Conservation (phyloP, 2,113 vertebrate species). For the Serilophus lunatus region DNA sequence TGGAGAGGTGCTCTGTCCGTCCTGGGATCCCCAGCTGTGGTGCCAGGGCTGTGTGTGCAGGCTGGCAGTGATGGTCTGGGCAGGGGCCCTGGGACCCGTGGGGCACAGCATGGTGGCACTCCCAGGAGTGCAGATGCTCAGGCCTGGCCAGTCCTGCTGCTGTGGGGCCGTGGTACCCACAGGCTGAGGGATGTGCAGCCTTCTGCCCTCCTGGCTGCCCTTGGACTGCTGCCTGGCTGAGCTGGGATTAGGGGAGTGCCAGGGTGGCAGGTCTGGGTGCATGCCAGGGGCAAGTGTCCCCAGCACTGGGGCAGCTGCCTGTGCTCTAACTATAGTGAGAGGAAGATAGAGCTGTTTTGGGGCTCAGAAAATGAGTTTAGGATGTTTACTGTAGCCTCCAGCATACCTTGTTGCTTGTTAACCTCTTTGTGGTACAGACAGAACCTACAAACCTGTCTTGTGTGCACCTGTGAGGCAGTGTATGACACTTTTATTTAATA, state of each 20-base stretch:
- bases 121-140: not conserved
- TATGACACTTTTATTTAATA: not conserved
- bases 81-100: too few species aligned
- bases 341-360: not conserved
- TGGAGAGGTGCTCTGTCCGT: not conserved
- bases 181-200: not conserved
- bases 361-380: not conserved
- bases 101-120: fast-evolving
- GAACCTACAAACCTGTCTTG: not conserved
- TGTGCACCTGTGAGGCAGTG: not conserved
- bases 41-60: not conserved
- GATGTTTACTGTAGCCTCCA: not conserved
- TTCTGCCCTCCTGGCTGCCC: not conserved
- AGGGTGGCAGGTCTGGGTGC: not conserved
- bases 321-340: not conserved
- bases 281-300: not conserved
- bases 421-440: not conserved
- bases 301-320: fast-evolving
- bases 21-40: not conserved
- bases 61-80: not conserved
- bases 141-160: fast-evolving
- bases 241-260: not conserved
- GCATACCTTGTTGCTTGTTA: not conserved
- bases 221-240: not conserved
- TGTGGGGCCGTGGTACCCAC: fast-evolving